These are phyloP conservation scores for Nephila pilipes DNA, from an alignment of 1,140 invertebrate species.

Conservation along the genomic window DNA sequence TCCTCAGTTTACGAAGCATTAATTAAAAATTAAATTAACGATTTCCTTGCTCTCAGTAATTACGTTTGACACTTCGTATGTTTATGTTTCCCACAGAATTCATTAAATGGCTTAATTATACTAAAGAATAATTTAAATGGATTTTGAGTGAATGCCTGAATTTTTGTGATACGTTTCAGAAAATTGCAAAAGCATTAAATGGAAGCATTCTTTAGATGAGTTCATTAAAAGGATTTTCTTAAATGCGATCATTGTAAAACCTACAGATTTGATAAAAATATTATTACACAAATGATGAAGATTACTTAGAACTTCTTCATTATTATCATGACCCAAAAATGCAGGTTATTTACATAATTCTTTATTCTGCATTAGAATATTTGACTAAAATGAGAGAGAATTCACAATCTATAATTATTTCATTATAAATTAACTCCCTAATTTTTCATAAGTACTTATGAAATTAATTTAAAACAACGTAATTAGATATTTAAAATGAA, in stretches of 20 bases:
- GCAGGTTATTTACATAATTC: too few species aligned
- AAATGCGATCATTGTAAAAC: neutral
- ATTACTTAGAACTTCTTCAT: too few species aligned
- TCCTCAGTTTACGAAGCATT: conserved; percentile 22
- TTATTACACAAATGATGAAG: neutral
- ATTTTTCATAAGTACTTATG: too few species aligned
- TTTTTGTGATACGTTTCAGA: conserved; percentile 44
- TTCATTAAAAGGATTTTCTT: conserved; percentile 27
- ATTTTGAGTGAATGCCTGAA: conserved; percentile 26
- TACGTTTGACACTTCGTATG: conserved; percentile 55
- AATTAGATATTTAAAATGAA: too few species aligned
- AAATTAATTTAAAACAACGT: too few species aligned
- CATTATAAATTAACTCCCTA: too few species aligned
- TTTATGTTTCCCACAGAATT: conserved; percentile 70
- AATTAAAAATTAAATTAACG: conserved; percentile 70
- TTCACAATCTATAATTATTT: too few species aligned
- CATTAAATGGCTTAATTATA: conserved; percentile 65
- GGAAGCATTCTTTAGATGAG: conserved; percentile 4
- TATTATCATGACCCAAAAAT: too few species aligned
- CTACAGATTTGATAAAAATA: neutral
- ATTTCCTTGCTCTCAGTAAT: conserved; percentile 39
- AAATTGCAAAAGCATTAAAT: conserved; percentile 37
- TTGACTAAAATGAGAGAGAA: too few species aligned
- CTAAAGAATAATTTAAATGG: conserved; percentile 41
- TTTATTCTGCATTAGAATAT: too few species aligned